A percentile compares a stretch with the other conserved stretches of the same genome.
These are phyloP conservation scores for Rhynchophorus ferrugineus DNA, from an alignment of 1,140 invertebrate species.

Conservation along the genomic window DNA sequence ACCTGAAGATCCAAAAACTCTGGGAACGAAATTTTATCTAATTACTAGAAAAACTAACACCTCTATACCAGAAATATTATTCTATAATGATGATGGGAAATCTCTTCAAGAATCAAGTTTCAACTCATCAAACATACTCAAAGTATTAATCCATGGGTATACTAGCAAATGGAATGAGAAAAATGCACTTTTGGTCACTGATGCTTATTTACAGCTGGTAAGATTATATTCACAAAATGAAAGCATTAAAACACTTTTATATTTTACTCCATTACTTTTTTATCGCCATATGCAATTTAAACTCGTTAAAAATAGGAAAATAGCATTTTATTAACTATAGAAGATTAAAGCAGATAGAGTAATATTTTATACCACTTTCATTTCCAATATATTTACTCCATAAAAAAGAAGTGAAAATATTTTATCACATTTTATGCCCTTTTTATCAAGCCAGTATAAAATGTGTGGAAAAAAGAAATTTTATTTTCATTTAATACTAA, in stretches of 20 bases:
- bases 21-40: conserved; percentile 51
- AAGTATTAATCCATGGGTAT: conserved; percentile 54
- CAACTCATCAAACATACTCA: conserved; percentile 43
- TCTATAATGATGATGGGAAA: conserved; percentile 43
- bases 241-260: background rate
- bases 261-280: too few relatives aligned
- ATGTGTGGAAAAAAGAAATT: too few relatives aligned
- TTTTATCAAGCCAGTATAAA: too few relatives aligned
- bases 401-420: too few relatives aligned
- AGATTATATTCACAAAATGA: conserved; percentile 17
- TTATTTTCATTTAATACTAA: too few relatives aligned
- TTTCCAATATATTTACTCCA: too few relatives aligned
- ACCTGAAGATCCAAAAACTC: conserved; percentile 34
- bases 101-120: conserved; percentile 47
- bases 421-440: too few relatives aligned
- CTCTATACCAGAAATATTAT: conserved; percentile 34
- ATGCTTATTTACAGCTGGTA: conserved; percentile 38
- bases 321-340: too few relatives aligned
- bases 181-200: conserved; percentile 27
- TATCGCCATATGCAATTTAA: too few relatives aligned
- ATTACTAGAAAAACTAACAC: conserved; percentile 45
- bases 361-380: too few relatives aligned
- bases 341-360: too few relatives aligned
- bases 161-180: conserved; percentile 38
- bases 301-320: too few relatives aligned